phyloP scores from a whole-genome alignment of 1,140 invertebrate species.

The Drosophila takahashii region DNA sequence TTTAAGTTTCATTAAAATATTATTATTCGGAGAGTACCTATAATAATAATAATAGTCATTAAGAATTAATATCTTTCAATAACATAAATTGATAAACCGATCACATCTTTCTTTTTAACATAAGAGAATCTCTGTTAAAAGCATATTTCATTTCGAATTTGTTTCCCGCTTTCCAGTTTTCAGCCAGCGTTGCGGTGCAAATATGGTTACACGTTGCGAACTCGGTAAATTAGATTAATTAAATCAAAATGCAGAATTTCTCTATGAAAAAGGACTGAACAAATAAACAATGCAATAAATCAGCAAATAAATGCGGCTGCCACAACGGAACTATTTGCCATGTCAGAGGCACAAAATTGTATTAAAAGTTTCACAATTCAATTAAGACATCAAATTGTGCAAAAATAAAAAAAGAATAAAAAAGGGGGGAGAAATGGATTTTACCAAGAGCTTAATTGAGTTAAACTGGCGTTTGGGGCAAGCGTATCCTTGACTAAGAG shows the following conservation, averaged over 20 bases:
- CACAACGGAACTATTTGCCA: slow-evolving; percentile 31
- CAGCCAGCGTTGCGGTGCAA: not conserved
- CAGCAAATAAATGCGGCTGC: slow-evolving; percentile 11
- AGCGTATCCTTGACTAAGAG: slow-evolving; percentile 5
- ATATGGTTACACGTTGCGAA: slow-evolving; percentile 13
- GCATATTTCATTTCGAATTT: not conserved
- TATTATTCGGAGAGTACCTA: too few relatives aligned
- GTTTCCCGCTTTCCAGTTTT: not conserved
- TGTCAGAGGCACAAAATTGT: slow-evolving; percentile 12
- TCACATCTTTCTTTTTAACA: not conserved
- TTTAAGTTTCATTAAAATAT: too few relatives aligned
- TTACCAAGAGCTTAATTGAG: slow-evolving; percentile 34
- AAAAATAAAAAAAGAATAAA: slow-evolving; percentile 1
- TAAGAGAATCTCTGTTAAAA: not conserved
- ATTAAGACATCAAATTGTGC: slow-evolving; percentile 50
- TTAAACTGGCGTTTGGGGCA: slow-evolving; percentile 8
- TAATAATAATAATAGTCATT: too few relatives aligned
- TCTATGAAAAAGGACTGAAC: slow-evolving; percentile 3
- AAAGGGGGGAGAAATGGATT: slow-evolving; percentile 8
- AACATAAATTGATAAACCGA: too few relatives aligned
- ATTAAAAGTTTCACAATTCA: slow-evolving; percentile 52
- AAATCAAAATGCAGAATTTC: slow-evolving; percentile 43
- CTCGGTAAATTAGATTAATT: slow-evolving; percentile 62
- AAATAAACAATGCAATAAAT: slow-evolving; percentile 35
- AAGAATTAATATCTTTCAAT: too few relatives aligned